phyloP scores from a whole-genome alignment of 2,888 invertebrate genomes.

The Dolichopus griseipennis region DNA sequence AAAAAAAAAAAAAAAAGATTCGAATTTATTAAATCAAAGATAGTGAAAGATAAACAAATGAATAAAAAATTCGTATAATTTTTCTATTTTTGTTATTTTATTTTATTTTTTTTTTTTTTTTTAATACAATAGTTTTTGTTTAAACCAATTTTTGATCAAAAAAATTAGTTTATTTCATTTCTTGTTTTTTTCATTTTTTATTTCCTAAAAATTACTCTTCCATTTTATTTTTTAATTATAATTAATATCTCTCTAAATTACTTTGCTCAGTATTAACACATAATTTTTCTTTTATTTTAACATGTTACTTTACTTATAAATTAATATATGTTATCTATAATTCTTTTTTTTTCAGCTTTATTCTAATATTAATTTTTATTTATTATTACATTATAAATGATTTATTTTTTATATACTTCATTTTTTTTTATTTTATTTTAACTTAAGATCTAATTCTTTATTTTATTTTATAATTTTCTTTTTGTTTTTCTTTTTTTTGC shows the following conservation, averaged over 20 bases:
- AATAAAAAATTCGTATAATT: no score
- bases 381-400: not conserved
- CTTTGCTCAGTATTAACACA: not conserved
- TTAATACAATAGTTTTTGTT: no score
- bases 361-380: not conserved
- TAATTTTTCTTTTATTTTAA: not conserved
- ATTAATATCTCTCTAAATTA: slow-evolving; percentile 2
- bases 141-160: no score
- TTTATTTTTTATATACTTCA: not conserved
- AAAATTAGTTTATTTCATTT: not conserved
- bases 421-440: not conserved
- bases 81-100: no score
- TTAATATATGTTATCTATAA: slow-evolving; percentile 1
- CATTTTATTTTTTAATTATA: not conserved
- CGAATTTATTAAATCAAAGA: no score
- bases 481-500: not conserved
- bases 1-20: no score
- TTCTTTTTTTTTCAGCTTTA: not conserved
- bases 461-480: no score
- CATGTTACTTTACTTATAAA: not conserved
- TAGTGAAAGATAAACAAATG: no score
- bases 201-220: not conserved
- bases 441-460: not conserved
- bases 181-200: not conserved
- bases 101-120: no score